Evolutionary conservation across 2,113 vertebrate species (phyloP).

Genomic region (Cepphus grylle): DNA sequence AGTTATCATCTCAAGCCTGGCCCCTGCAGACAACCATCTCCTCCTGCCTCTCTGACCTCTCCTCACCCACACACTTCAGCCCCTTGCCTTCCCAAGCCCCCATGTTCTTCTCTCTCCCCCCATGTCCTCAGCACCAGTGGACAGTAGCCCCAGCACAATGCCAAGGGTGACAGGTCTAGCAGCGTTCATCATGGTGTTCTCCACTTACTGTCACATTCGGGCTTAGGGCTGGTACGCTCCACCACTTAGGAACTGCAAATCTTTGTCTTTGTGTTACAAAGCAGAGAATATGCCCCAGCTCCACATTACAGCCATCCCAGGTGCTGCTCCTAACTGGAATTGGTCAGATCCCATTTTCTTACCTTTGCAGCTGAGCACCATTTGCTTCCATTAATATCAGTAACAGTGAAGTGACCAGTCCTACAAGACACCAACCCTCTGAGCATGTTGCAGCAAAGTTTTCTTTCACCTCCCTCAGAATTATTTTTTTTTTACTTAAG

Average conservation of each 20-base stretch:
- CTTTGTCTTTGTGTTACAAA: neutral
- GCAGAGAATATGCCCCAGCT: neutral
- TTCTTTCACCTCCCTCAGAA: neutral
- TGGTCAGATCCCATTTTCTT: neutral
- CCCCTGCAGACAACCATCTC: neutral
- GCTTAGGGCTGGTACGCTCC: neutral
- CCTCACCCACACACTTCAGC: neutral
- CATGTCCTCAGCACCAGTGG: neutral
- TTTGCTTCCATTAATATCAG: neutral
- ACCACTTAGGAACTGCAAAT: neutral
- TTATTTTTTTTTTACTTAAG: neutral
- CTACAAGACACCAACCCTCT: neutral
- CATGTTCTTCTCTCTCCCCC: neutral
- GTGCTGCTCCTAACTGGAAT: neutral
- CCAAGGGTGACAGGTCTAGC: neutral
- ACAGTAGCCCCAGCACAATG: neutral
- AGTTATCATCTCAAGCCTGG: neutral
- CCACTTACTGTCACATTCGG: neutral
- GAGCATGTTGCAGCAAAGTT: neutral
- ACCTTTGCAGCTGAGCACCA: neutral
- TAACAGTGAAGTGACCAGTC: neutral
- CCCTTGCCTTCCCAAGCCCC: neutral
- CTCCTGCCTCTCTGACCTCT: neutral
- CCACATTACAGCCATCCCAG: neutral
- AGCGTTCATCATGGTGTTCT: fast-evolving